Conservation (phyloP, 2,888 invertebrate genomes). For the Drosophila testacea region DNA sequence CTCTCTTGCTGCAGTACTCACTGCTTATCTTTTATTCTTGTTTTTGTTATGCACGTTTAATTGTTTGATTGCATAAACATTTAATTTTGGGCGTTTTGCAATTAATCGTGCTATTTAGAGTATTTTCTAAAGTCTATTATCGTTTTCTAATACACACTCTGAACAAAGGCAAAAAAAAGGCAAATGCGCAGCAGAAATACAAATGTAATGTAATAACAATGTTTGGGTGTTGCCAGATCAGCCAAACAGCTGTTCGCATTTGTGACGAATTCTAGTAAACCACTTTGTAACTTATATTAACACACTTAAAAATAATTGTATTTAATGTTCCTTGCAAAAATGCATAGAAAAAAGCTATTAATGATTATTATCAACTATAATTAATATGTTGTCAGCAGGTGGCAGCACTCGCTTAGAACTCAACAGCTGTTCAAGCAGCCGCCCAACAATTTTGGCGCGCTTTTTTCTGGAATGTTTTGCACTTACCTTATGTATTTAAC, state of each 20-base stretch:
- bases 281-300: neutral
- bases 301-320: neutral
- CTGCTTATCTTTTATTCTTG: slow-evolving; percentile 27
- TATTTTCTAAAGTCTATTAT: slow-evolving; percentile 56
- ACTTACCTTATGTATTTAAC: slow-evolving; percentile 42
- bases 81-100: slow-evolving; percentile 48
- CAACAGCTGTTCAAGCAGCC: slow-evolving; percentile 52
- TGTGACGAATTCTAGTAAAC: slow-evolving; percentile 7
- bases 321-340: neutral
- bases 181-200: slow-evolving; percentile 80
- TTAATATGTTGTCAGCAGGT: slow-evolving; percentile 22
- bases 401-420: slow-evolving; percentile 45
- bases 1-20: slow-evolving; percentile 20
- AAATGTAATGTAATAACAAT: slow-evolving; percentile 81
- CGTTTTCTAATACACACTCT: slow-evolving; percentile 65
- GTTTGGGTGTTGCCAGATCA: slow-evolving; percentile 55
- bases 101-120: slow-evolving; percentile 44
- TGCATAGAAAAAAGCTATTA: neutral
- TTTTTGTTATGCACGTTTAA: slow-evolving; percentile 23
- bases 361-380: neutral
- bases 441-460: slow-evolving; percentile 65
- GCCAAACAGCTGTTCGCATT: slow-evolving; percentile 59
- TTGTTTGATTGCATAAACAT: slow-evolving; percentile 56
- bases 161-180: slow-evolving; percentile 73
- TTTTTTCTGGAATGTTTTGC: slow-evolving; percentile 47